Evolutionary conservation across 2,113 vertebrate genomes (phyloP).

Genomic region (Bos taurus): ARS-UCD2.0 NC_037329.1:127078001-127078500

Average conservation of each 20-base stretch:
- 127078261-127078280: neutral
- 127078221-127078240: neutral
- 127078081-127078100: neutral
- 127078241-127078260: neutral
- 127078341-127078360: neutral
- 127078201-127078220: neutral
- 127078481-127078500: neutral
- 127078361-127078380: neutral
- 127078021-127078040: neutral
- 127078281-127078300: neutral
- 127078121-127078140: neutral
- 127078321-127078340: neutral
- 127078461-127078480: neutral
- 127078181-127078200: neutral
- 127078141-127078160: neutral
- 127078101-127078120: neutral
- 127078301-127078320: neutral
- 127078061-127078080: neutral
- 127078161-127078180: neutral
- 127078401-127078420: neutral
- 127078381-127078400: rapidly evolving
- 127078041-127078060: neutral
- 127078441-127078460: neutral
- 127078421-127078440: neutral
- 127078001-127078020: neutral